These are phyloP conservation scores for Hydrochoerus hydrochaeris DNA, from an alignment of 2,113 vertebrate genomes.

Conservation along the genomic window DNA sequence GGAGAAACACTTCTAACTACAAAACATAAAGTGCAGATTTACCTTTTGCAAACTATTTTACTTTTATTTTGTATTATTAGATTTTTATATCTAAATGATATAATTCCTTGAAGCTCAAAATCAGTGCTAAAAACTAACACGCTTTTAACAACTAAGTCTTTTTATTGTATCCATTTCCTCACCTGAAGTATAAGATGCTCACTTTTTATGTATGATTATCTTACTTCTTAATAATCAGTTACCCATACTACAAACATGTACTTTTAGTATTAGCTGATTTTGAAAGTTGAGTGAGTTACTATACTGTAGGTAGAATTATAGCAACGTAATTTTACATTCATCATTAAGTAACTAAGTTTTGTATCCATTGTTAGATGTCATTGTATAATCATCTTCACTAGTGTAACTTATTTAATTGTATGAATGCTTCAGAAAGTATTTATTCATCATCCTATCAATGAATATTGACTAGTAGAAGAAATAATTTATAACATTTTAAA, in stretches of 20 bases:
- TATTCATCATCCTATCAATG: background rate
- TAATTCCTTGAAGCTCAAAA: background rate
- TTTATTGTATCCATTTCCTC: background rate
- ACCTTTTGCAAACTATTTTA: background rate
- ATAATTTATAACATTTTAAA: no score
- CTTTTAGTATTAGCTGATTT: background rate
- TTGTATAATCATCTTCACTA: background rate
- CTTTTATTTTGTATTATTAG: no score
- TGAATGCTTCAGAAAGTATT: background rate
- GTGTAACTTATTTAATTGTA: background rate
- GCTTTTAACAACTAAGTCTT: no score
- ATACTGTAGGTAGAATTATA: background rate
- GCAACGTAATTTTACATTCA: background rate
- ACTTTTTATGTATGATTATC: background rate
- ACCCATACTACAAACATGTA: background rate
- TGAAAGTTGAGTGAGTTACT: background rate
- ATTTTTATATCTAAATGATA: background rate
- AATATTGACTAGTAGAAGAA: background rate
- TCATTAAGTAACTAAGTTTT: background rate
- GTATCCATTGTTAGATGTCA: background rate
- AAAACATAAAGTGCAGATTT: background rate
- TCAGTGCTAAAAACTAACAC: no score
- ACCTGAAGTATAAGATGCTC: background rate
- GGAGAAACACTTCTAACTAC: background rate
- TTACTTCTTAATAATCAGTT: background rate